Evolutionary conservation across 2,888 invertebrate species (phyloP).

Genomic region (Drosophila mercatorum): DNA sequence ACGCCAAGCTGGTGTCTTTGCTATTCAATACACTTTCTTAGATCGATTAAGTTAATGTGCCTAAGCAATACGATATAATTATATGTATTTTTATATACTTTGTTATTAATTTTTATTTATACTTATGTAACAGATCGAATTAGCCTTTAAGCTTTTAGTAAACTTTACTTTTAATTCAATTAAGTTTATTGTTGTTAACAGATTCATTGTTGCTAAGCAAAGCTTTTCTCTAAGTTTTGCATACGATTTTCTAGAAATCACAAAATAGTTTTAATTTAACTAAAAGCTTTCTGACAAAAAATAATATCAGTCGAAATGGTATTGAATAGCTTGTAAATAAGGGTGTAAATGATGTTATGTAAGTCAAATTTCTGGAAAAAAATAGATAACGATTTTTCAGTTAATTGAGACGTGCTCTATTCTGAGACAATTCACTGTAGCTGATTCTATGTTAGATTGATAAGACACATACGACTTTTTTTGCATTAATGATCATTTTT

Average conservation of each 20-base stretch:
- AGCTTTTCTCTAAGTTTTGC: not conserved
- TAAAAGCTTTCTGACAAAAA: not conserved
- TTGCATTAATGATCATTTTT: not conserved
- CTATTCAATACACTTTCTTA: conserved; percentile 37
- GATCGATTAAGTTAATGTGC: not conserved
- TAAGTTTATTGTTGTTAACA: not conserved
- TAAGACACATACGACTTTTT: not conserved
- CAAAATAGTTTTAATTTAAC: not conserved
- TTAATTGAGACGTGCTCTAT: not conserved
- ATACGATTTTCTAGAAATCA: not conserved
- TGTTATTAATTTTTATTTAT: no score
- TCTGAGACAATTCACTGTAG: no score
- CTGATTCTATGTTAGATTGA: not conserved
- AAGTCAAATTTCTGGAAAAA: not conserved
- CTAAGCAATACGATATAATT: no score
- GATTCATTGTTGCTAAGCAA: not conserved
- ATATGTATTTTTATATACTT: no score
- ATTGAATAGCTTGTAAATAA: not conserved
- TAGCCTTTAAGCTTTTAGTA: not conserved
- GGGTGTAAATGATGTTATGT: not conserved
- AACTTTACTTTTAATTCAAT: not conserved
- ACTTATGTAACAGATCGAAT: not conserved
- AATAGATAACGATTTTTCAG: conserved; percentile 4
- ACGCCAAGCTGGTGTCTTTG: conserved; percentile 40
- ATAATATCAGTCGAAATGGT: not conserved